Percentiles rank a stretch among this genome's conserved stretches.
Conservation (phyloP, 30 jellyfish, hydroid and myxozoan species). For the Rhopilema esculentum region DNA sequence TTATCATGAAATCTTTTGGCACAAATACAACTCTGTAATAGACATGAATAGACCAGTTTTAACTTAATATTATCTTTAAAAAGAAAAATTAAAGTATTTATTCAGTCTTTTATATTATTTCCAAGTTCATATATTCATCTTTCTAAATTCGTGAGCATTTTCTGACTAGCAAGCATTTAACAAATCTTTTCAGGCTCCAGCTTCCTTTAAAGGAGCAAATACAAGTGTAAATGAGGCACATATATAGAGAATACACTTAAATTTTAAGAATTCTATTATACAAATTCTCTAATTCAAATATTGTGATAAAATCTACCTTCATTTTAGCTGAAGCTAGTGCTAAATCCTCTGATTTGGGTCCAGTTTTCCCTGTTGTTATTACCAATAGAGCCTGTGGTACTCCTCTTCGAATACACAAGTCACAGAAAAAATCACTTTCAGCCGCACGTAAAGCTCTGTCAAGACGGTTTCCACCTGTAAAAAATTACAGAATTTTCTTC, state of each 20-base stretch:
- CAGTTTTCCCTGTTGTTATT: not conserved
- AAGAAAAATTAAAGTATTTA: too few relatives aligned
- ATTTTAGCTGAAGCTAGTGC: not conserved
- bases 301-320: not conserved
- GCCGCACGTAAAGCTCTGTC: slow-evolving; percentile 8
- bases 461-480: slow-evolving; percentile 1
- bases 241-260: not conserved
- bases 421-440: not conserved
- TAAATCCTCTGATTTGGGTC: not conserved
- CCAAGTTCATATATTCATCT: too few relatives aligned
- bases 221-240: not conserved
- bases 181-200: too few relatives aligned
- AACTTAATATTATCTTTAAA: too few relatives aligned
- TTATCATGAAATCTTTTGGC: too few relatives aligned
- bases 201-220: too few relatives aligned
- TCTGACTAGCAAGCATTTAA: too few relatives aligned
- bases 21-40: too few relatives aligned
- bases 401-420: not conserved
- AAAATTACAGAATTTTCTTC: not conserved
- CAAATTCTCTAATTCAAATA: too few relatives aligned
- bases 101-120: too few relatives aligned
- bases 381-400: not conserved
- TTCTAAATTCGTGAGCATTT: too few relatives aligned
- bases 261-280: not conserved
- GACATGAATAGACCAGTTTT: too few relatives aligned